Evolutionary conservation across 2,888 invertebrate genomes (phyloP).

Genomic region (Emmelina monodactyla): DNA sequence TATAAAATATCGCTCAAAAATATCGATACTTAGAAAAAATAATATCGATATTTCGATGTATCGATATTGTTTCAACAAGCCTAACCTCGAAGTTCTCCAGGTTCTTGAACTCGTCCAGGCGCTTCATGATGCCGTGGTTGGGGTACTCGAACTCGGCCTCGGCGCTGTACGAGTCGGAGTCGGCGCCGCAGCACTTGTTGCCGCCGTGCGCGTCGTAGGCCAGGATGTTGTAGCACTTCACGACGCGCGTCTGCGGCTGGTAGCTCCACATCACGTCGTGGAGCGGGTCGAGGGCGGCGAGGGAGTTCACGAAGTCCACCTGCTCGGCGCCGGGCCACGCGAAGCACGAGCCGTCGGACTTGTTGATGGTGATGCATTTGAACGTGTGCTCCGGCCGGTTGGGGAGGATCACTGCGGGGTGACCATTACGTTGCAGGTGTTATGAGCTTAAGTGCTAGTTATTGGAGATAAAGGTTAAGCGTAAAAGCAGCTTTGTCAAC

Average conservation of each 20-base stretch:
- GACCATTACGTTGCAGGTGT: too few relatives aligned
- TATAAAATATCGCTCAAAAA: too few relatives aligned
- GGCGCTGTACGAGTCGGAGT: constrained; percentile 25
- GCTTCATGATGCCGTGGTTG: constrained; percentile 44
- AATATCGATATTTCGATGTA: too few relatives aligned
- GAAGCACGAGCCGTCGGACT: constrained; percentile 85
- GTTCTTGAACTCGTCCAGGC: constrained; percentile 49
- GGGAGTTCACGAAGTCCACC: constrained; percentile 81
- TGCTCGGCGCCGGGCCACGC: constrained; percentile 85
- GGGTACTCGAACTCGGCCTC: constrained; percentile 42
- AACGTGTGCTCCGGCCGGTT: constrained; percentile 82
- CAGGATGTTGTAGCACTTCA: constrained; percentile 85
- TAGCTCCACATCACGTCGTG: constrained; percentile 96
- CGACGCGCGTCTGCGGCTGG: constrained; percentile 68
- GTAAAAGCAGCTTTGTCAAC: too few relatives aligned
- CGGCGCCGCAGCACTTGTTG: constrained; percentile 43
- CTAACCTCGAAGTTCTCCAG: constrained; percentile 38
- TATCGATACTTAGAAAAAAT: too few relatives aligned
- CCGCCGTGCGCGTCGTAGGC: constrained; percentile 72
- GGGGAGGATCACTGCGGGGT: constrained; percentile 81
- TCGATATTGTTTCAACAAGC: too few relatives aligned
- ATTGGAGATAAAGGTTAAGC: too few relatives aligned
- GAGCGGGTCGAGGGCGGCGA: constrained; percentile 86
- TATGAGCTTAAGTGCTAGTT: too few relatives aligned
- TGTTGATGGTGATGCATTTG: constrained; percentile 89